These are phyloP conservation scores for Synergus laeviventris DNA, from an alignment of 2,888 invertebrate species.

Conservation along the genomic window DNA sequence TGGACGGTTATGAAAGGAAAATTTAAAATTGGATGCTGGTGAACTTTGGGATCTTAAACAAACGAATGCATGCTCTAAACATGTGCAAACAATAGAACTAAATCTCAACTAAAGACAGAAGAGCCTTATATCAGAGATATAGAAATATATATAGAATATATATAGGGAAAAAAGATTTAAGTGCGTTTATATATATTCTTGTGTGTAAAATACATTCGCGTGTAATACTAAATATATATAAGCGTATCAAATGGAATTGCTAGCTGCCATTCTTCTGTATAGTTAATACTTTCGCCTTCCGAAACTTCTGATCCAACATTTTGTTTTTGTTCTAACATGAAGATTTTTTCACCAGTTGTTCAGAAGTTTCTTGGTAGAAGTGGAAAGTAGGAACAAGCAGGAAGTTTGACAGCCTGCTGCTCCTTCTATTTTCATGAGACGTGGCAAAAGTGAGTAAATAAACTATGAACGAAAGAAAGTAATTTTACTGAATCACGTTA, in stretches of 20 bases:
- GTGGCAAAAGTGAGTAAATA: slow-evolving; percentile 69
- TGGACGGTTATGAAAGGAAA: slow-evolving; percentile 38
- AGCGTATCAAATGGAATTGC: slow-evolving; percentile 52
- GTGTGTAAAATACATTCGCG: slow-evolving; percentile 67
- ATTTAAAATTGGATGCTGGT: slow-evolving; percentile 53
- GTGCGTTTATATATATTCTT: slow-evolving; percentile 62
- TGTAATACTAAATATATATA: slow-evolving; percentile 65
- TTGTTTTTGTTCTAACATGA: background rate
- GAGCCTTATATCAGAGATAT: slow-evolving; percentile 75
- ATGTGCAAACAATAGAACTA: slow-evolving; percentile 76
- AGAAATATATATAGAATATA: slow-evolving; percentile 68
- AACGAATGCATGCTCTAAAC: slow-evolving; percentile 76
- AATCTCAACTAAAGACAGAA: slow-evolving; percentile 75
- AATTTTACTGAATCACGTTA: slow-evolving; percentile 71
- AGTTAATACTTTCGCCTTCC: slow-evolving; percentile 14
- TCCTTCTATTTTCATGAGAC: slow-evolving; percentile 61
- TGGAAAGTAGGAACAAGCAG: slow-evolving; percentile 19
- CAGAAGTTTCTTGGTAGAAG: slow-evolving; percentile 20
- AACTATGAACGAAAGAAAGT: slow-evolving; percentile 67
- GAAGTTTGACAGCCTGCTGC: slow-evolving; percentile 48
- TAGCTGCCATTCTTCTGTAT: slow-evolving; percentile 38
- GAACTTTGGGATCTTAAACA: slow-evolving; percentile 67
- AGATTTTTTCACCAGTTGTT: background rate
- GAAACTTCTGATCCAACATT: slow-evolving; percentile 18
- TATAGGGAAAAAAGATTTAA: slow-evolving; percentile 62